Percentiles rank a stretch among this genome's conserved stretches.
Conservation (phyloP, 2,888 invertebrate species). For the Idaea straminata region DNA sequence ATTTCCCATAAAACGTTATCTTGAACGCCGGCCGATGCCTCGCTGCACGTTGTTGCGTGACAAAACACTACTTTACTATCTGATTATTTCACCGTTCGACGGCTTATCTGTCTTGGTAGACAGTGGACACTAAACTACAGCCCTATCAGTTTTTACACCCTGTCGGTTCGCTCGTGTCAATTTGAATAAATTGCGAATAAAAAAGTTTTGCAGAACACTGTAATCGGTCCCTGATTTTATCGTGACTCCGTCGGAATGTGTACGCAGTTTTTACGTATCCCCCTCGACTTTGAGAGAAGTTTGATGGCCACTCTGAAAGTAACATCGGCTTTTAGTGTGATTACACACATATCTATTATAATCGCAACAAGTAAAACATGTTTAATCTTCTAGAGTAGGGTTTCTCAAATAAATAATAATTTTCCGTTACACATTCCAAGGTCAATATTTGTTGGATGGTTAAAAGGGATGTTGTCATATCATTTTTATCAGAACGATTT, state of each 20-base stretch:
- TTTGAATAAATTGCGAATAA: conserved; percentile 66
- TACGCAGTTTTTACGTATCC: conserved; percentile 53
- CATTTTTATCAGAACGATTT: background rate
- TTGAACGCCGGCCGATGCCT: conserved; percentile 9
- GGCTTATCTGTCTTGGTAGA: conserved; percentile 45
- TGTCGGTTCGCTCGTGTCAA: conserved; percentile 54
- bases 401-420: background rate
- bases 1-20: conserved; percentile 44
- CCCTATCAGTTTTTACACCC: conserved; percentile 63
- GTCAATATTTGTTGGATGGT: background rate
- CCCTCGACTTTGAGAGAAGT: conserved; percentile 39
- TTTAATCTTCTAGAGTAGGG: conserved; percentile 1
- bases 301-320: conserved; percentile 21
- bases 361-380: conserved; percentile 1
- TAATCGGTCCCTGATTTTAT: conserved; percentile 61
- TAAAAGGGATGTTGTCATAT: background rate
- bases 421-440: background rate
- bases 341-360: conserved; percentile 13
- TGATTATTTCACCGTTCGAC: conserved; percentile 50
- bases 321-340: conserved; percentile 2
- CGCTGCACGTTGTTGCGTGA: conserved; percentile 45
- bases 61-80: conserved; percentile 60
- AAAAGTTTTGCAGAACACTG: conserved; percentile 57
- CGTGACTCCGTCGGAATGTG: conserved; percentile 46
- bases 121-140: conserved; percentile 54